A percentile compares a stretch with the other conserved stretches of the same genome.
These are phyloP conservation scores for Callithrix jacchus DNA, from an alignment of 2,113 vertebrate genomes.

Conservation along the genomic window DNA sequence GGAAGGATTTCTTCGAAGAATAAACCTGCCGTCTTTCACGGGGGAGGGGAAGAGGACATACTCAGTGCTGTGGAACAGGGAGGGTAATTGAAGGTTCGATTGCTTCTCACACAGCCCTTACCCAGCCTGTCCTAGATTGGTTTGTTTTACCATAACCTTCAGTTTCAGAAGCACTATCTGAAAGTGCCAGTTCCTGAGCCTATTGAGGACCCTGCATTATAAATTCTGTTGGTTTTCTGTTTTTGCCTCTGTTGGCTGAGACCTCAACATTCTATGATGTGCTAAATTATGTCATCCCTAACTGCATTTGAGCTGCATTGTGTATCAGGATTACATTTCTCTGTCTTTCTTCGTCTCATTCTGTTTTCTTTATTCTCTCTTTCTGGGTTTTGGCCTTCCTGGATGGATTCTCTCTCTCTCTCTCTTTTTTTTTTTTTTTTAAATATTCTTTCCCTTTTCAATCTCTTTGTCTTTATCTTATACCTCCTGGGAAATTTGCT, in stretches of 20 bases:
- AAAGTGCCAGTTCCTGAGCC: background rate
- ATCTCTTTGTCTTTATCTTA: background rate
- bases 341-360: background rate
- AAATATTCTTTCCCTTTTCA: background rate
- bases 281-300: background rate
- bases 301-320: background rate
- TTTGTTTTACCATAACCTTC: background rate
- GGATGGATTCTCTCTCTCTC: background rate
- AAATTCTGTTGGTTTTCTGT: background rate
- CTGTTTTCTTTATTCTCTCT: background rate
- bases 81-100: background rate
- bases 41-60: background rate
- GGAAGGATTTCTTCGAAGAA: background rate
- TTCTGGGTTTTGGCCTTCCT: background rate
- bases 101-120: background rate
- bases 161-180: background rate
- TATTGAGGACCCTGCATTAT: background rate
- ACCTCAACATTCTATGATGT: background rate
- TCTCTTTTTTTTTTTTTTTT: background rate
- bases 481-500: slow-evolving; percentile 4
- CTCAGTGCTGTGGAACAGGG: too few species aligned
- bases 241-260: background rate
- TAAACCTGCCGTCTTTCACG: background rate
- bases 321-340: background rate
- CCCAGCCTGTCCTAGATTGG: background rate